These are phyloP conservation scores for Halesus radiatus DNA, from an alignment of 1,140 invertebrate species.

Conservation along the genomic window DNA sequence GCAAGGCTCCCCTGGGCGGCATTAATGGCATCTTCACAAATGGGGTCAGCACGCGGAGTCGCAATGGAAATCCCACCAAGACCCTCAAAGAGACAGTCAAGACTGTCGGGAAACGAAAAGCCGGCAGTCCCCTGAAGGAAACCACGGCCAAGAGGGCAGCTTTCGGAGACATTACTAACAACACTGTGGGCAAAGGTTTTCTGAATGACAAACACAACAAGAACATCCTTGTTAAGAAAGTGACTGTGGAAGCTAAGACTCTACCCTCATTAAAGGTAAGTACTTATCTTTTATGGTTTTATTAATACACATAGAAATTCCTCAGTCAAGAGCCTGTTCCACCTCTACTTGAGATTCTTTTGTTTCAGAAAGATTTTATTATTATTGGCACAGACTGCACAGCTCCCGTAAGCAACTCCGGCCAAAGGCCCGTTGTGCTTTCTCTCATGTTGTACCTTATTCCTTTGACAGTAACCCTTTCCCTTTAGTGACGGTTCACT, in stretches of 20 bases:
- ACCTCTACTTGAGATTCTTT: too few relatives aligned
- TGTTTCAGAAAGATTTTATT: too few relatives aligned
- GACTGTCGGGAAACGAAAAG: constrained; percentile 69
- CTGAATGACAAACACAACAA: constrained; percentile 63
- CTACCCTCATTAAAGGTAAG: constrained; percentile 68
- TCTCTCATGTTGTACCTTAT: too few relatives aligned
- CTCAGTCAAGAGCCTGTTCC: too few relatives aligned
- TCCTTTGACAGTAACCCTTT: too few relatives aligned
- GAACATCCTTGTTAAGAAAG: constrained; percentile 65
- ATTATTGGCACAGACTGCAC: too few relatives aligned
- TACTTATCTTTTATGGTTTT: neutral
- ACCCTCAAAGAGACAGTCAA: constrained; percentile 61
- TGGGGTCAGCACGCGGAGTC: constrained; percentile 58
- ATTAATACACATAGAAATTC: neutral
- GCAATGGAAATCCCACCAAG: constrained; percentile 50
- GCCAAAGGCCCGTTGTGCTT: too few relatives aligned
- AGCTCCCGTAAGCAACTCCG: too few relatives aligned
- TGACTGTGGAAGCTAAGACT: constrained; percentile 69
- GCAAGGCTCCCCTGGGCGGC: constrained; percentile 65
- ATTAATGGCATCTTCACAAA: constrained; percentile 62
- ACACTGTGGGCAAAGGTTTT: constrained; percentile 62
- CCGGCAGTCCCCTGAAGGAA: constrained; percentile 72
- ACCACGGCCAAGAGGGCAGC: constrained; percentile 76
- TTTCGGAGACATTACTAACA: constrained; percentile 85
- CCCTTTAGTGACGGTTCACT: too few relatives aligned